These are phyloP conservation scores for Pomacea canaliculata DNA, from an alignment of 2,888 invertebrate genomes.

Conservation along the genomic window DNA sequence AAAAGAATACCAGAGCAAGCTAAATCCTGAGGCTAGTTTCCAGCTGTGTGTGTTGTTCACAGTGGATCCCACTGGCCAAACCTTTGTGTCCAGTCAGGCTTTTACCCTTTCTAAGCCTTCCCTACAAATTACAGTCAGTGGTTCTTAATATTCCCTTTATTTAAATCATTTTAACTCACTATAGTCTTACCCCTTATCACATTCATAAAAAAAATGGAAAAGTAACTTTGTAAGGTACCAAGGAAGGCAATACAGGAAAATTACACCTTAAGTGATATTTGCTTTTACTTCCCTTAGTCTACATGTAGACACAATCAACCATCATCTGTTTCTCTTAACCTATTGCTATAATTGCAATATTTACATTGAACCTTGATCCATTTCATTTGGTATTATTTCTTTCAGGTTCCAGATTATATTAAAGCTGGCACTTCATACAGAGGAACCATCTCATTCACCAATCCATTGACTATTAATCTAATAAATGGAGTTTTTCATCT, in stretches of 20 bases:
- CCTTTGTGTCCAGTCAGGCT: constrained; percentile 38
- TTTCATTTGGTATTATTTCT: background rate
- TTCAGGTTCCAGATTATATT: constrained; percentile 49
- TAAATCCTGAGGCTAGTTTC: constrained; percentile 52
- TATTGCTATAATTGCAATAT: too few relatives aligned
- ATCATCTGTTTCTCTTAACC: too few relatives aligned
- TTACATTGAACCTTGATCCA: too few relatives aligned
- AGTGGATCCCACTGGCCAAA: constrained; percentile 45
- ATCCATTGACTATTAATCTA: constrained; percentile 77
- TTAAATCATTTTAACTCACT: too few relatives aligned
- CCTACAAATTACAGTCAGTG: constrained; percentile 45
- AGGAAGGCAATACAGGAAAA: too few relatives aligned
- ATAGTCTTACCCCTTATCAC: too few relatives aligned
- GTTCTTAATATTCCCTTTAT: background rate
- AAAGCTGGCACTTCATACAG: constrained; percentile 17
- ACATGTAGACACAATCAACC: too few relatives aligned
- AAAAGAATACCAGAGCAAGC: constrained; percentile 41
- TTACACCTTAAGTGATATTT: too few relatives aligned
- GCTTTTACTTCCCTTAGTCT: too few relatives aligned
- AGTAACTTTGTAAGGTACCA: too few relatives aligned
- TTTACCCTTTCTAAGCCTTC: constrained; percentile 49
- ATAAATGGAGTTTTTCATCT: constrained; percentile 80
- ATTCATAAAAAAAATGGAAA: too few relatives aligned
- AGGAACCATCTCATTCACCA: constrained; percentile 68
- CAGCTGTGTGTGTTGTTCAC: constrained; percentile 44